Evolutionary conservation across 2,888 invertebrate species (phyloP).

Genomic region (Apotomis capreana): DNA sequence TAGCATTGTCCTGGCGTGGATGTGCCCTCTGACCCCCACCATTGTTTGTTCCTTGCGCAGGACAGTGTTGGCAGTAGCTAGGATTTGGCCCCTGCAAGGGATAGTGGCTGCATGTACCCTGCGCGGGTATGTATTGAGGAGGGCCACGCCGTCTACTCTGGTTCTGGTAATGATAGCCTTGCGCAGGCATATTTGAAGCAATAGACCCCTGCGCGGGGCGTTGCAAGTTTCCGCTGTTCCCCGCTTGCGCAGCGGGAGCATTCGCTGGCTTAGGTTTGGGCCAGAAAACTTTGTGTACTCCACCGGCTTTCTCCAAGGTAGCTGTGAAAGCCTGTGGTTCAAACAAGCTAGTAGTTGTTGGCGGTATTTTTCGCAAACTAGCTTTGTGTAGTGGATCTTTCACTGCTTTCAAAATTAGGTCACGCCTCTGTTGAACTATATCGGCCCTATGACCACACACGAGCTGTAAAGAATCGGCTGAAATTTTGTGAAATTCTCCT

Average conservation of each 20-base stretch:
- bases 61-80: not conserved
- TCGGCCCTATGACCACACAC: slow-evolving; percentile 43
- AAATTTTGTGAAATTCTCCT: slow-evolving; percentile 21
- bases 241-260: not conserved
- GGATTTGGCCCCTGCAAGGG: not conserved
- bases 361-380: slow-evolving; percentile 41
- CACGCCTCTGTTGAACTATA: slow-evolving; percentile 27
- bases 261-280: slow-evolving; percentile 21
- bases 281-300: slow-evolving; percentile 36
- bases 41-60: slow-evolving; percentile 7
- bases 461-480: slow-evolving; percentile 41
- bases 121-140: not conserved
- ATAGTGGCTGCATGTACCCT: slow-evolving; percentile 5
- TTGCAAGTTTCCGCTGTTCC: not conserved
- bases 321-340: slow-evolving; percentile 34
- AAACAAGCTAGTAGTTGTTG: slow-evolving; percentile 38
- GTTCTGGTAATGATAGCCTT: not conserved
- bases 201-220: slow-evolving; percentile 3
- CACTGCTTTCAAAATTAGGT: slow-evolving; percentile 18
- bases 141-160: not conserved
- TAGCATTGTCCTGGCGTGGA: not conserved
- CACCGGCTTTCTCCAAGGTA: slow-evolving; percentile 36
- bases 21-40: not conserved
- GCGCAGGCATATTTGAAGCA: not conserved
- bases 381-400: slow-evolving; percentile 34